Evolutionary conservation across 2,797 vertebrate species (phyloP).

Genomic region (Chanos chanos): DNA sequence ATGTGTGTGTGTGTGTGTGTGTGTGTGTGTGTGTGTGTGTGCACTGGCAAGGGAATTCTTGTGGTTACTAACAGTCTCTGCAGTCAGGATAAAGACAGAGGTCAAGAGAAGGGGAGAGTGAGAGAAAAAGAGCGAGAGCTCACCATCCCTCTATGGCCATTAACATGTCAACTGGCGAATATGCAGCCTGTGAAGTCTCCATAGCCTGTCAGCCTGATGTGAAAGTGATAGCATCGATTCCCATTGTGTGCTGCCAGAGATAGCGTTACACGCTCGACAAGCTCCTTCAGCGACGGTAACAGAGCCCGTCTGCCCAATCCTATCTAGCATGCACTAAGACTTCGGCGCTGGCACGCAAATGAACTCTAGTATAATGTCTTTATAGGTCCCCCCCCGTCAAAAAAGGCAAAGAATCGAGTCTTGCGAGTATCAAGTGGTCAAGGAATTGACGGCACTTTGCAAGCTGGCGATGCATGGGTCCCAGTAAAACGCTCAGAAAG

Average conservation of each 20-base stretch:
- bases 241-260: conserved; percentile 35
- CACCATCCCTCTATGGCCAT: conserved; percentile 34
- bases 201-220: conserved; percentile 35
- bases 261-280: conserved; percentile 35
- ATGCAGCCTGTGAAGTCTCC: conserved; percentile 36
- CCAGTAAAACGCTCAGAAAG: not conserved
- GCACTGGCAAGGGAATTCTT: no score
- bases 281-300: conserved; percentile 22
- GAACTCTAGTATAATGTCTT: conserved; percentile 30
- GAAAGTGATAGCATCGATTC: conserved; percentile 42
- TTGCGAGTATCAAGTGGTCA: not conserved
- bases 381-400: conserved; percentile 1
- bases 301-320: conserved; percentile 28
- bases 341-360: conserved; percentile 16
- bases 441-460: conserved; percentile 3
- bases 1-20: conserved; percentile 3
- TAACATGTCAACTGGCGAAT: conserved; percentile 55
- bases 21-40: not conserved
- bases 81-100: not conserved
- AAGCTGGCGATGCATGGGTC: not conserved
- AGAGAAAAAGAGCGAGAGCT: conserved; percentile 1
- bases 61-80: no score
- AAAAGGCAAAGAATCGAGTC: not conserved
- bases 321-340: conserved; percentile 14
- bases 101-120: not conserved